Evolutionary conservation across 2,797 vertebrate genomes (phyloP), one percentile per base, ranked within the genome.

Genomic region (Eutrigla gurnardus): DNA sequence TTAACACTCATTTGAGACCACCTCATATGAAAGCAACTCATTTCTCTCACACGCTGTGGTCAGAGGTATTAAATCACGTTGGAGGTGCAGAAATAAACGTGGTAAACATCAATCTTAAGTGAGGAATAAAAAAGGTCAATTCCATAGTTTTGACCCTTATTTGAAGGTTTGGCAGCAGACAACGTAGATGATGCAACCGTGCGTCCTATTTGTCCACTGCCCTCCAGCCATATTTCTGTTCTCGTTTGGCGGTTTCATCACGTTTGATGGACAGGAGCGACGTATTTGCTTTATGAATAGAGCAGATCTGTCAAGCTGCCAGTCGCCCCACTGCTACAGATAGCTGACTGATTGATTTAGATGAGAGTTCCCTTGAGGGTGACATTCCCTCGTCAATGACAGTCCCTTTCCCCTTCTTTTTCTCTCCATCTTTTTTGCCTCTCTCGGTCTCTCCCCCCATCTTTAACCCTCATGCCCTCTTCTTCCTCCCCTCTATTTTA

Each of bases 261-360:
- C 11, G 63, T 77, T 70, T 88, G 87, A 91, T 80, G 65, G 91
- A 88, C 81, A 83, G 75, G 33, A 42, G 65, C 73, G 58, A 68
- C 37, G 35, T 64, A 86, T 90, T 88, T 82, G 62, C 82, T 86
- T 85, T 77, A 78, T 82, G 80, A 88, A 86, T 80, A 75, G 62
- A 84, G 68, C 55, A 37, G 63, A 84, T 83, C 83, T 84, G 85
- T 87, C 89, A 91, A 81, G 70, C 86, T 88, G 87, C 74, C 85
- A 87, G 84, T 89, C 73, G 59, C 68, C 76, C 75, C 67, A 17
- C 82, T 69, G 77, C 66, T 76, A 64, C 74, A 81, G 73, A 77
- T 82, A 78, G 75, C 65, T 42, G 78, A 76, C 75, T 86, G 86
- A 90, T 82, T 78, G 83, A 89, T 88, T 90, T 73, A 82, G 83